Conservation (phyloP, 2,113 vertebrate species). For the Phasianus colchicus region DNA sequence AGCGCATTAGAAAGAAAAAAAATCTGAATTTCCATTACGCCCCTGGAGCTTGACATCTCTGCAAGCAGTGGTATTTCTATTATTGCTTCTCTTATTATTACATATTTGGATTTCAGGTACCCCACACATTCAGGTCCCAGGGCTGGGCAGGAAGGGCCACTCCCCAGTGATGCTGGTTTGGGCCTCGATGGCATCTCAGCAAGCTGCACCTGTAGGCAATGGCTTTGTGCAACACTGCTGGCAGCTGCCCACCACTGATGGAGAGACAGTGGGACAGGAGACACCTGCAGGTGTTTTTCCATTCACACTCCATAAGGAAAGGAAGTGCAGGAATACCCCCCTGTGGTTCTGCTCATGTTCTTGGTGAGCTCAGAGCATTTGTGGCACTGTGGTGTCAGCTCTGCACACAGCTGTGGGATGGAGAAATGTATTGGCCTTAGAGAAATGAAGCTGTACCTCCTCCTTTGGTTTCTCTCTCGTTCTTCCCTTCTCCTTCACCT, state of each 20-base stretch:
- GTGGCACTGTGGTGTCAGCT: neutral
- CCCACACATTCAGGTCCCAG: neutral
- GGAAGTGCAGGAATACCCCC: neutral
- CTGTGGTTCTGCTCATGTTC: neutral
- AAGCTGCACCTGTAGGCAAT: fast-evolving
- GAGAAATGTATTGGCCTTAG: neutral
- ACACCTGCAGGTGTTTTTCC: neutral
- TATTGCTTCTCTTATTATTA: neutral
- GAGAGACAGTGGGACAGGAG: neutral
- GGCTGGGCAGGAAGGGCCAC: fast-evolving
- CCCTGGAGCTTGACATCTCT: neutral
- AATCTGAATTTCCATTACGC: neutral
- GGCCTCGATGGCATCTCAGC: neutral
- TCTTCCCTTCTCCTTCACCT: neutral
- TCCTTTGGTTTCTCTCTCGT: neutral
- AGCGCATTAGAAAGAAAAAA: neutral
- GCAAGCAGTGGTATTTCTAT: neutral
- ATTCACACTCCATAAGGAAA: neutral
- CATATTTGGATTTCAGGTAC: neutral
- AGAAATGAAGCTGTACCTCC: neutral
- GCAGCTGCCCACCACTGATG: neutral
- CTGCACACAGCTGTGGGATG: fast-evolving
- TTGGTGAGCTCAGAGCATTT: neutral
- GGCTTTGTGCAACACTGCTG: neutral
- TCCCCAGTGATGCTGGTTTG: fast-evolving